Base-by-base conservation (phyloP, 2,797 vertebrate genomes). In the Artibeus jamaicensis region DNA sequence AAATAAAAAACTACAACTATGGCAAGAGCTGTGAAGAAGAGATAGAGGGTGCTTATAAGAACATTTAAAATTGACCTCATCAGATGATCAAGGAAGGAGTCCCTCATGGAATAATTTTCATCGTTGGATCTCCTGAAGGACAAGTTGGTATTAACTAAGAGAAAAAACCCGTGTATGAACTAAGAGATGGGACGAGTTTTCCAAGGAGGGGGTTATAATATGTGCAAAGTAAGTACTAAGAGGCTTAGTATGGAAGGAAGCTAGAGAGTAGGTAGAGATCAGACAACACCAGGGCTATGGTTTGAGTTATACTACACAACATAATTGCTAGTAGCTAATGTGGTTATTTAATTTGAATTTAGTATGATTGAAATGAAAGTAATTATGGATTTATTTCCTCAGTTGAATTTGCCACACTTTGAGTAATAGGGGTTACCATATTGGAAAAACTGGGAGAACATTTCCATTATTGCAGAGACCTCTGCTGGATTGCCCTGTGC, bases 341-440 rank as follows among this genome's bases (percentile, higher is more conserved):
- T 65, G 34, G 4, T 34, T 89, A 53, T 68, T 96, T 87, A 62
- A 82, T 89, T 39, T 70, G n/a, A 32, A 78, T 83, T 70, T 94
- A 91, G 86, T 44, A 15, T 68, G 21, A 48, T 57, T 93, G 39
- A 83, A 86, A 57, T 37, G 39, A 59, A 93, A 32, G 29, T 19
- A 86, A 29, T 76, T 55, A 74, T 86, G 26, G 73, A 83, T 94
- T 53, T 71, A 46, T 3, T 68, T 86, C 16, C 1, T 86, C 70
- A 18, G 7, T 48, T 91, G 55, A 78, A 67, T 18, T 18, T 21
- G 14, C 4, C 15, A 10, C 0, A 53, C 65, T 88, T 70, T 10
- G 83, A 44, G 2, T 14, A 11, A 14, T 55, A 70, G 11, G 53
- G 6, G 9, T 29, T 92, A 34, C 16, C 19, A 42, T 24, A n/a